Percentiles rank a stretch among this genome's conserved stretches.
These are phyloP conservation scores for Belonocnema kinseyi DNA, from an alignment of 1,140 invertebrate genomes.

Conservation along the genomic window DNA sequence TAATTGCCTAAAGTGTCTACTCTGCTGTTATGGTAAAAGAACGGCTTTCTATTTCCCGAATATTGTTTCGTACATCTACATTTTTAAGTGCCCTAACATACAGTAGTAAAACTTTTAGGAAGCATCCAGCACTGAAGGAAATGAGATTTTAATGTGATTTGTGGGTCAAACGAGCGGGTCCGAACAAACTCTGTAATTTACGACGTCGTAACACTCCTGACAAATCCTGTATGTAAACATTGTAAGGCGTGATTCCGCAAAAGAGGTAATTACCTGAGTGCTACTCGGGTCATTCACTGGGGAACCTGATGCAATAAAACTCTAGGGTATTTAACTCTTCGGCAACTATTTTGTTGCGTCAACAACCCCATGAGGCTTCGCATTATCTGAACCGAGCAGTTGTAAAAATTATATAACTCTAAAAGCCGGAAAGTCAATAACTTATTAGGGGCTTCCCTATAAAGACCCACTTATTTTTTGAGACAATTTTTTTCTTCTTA, in stretches of 20 bases:
- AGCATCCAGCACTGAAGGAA: not conserved
- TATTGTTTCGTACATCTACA: not conserved
- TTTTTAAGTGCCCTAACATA: not conserved
- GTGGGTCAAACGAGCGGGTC: slow-evolving; percentile 4
- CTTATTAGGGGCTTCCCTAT: not conserved
- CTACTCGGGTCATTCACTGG: not conserved
- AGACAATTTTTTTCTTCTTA: not conserved
- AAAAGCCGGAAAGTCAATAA: not conserved
- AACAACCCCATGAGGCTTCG: slow-evolving; percentile 4
- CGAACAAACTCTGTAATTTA: not conserved
- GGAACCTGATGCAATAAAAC: slow-evolving; percentile 2
- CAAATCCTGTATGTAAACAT: slow-evolving; percentile 10
- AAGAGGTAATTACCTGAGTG: slow-evolving; percentile 5
- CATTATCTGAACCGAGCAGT: not conserved
- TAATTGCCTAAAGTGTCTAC: not conserved
- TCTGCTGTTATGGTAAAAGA: not conserved
- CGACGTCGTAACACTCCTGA: slow-evolving; percentile 10
- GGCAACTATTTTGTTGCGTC: not conserved
- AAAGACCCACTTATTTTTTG: not conserved
- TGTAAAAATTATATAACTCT: not conserved
- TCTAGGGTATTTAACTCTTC: not conserved
- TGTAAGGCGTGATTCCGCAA: slow-evolving; percentile 15
- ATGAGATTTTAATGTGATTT: slow-evolving; percentile 14
- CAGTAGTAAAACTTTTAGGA: slow-evolving; percentile 8
- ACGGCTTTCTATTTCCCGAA: not conserved